Conservation (phyloP, 2,888 invertebrate species). For the Chrysodeixis includens region DNA sequence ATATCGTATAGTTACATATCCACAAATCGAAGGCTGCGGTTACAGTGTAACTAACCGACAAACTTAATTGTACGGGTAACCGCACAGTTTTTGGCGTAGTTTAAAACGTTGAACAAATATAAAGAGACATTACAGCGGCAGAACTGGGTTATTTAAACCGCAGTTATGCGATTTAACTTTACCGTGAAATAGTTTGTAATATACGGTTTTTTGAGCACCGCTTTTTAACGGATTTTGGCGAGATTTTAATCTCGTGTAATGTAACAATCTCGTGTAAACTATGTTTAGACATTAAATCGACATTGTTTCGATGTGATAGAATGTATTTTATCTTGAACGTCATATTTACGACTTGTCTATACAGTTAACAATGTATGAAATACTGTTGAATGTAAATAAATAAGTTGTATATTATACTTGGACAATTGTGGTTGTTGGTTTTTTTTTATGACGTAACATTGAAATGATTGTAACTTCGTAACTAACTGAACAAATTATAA, state of each 20-base stretch:
- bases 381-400: not conserved
- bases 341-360: not conserved
- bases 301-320: not conserved
- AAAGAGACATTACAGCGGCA: not conserved
- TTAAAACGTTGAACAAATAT: not conserved
- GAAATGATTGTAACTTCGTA: too few relatives aligned
- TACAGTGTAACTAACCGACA: not conserved
- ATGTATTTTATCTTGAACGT: not conserved
- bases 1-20: conserved; percentile 15
- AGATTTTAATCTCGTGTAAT: not conserved
- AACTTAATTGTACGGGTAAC: conserved; percentile 20
- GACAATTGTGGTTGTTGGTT: too few relatives aligned
- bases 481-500: too few relatives aligned
- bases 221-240: not conserved
- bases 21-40: conserved; percentile 9
- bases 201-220: conserved; percentile 2
- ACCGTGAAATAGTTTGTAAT: conserved; percentile 4
- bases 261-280: not conserved
- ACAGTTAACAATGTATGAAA: not conserved
- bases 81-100: not conserved
- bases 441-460: too few relatives aligned
- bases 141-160: not conserved
- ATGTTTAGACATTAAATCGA: not conserved
- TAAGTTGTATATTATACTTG: not conserved
- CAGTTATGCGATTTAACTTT: not conserved